phyloP scores from a whole-genome alignment of 2,888 invertebrate species.

The Drosophila subquinaria region DNA sequence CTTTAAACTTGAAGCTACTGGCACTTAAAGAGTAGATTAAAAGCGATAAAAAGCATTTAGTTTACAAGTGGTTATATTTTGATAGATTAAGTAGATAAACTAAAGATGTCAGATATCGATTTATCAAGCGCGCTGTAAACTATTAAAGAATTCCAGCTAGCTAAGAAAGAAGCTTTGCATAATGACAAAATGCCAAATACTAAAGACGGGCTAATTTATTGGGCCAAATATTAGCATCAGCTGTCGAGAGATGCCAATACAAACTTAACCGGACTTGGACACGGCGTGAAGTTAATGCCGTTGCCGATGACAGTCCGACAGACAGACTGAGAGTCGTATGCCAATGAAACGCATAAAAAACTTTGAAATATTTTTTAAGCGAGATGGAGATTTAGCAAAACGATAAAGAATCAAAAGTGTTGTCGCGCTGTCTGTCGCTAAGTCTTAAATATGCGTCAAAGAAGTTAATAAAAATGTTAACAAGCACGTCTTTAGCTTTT shows the following conservation, averaged over 20 bases:
- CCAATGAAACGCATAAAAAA: constrained; percentile 34
- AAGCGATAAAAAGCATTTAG: constrained; percentile 13
- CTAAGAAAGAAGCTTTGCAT: constrained; percentile 57
- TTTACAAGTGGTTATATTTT: constrained; percentile 1
- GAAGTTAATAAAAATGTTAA: constrained; percentile 54
- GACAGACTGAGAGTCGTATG: constrained; percentile 12
- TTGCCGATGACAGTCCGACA: constrained; percentile 26
- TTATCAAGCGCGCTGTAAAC: constrained; percentile 16
- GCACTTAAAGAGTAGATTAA: constrained; percentile 1
- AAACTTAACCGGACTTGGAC: constrained; percentile 18
- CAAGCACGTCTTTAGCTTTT: constrained; percentile 41
- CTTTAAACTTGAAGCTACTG: background rate
- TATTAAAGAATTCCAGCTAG: constrained; percentile 4
- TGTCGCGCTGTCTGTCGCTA: constrained; percentile 22
- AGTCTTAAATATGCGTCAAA: constrained; percentile 48
- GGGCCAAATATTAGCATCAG: constrained; percentile 57
- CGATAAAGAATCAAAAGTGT: constrained; percentile 54
- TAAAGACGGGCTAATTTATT: constrained; percentile 68
- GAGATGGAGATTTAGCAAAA: constrained; percentile 28
- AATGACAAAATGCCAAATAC: constrained; percentile 39
- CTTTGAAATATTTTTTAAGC: constrained; percentile 51
- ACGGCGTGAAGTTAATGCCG: constrained; percentile 48
- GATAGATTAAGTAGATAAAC: constrained; percentile 3
- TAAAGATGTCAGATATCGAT: constrained; percentile 23
- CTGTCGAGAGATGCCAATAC: constrained; percentile 51